Base-by-base conservation (phyloP, 2,797 vertebrate species). In the Smutsia temminckii region DNA sequence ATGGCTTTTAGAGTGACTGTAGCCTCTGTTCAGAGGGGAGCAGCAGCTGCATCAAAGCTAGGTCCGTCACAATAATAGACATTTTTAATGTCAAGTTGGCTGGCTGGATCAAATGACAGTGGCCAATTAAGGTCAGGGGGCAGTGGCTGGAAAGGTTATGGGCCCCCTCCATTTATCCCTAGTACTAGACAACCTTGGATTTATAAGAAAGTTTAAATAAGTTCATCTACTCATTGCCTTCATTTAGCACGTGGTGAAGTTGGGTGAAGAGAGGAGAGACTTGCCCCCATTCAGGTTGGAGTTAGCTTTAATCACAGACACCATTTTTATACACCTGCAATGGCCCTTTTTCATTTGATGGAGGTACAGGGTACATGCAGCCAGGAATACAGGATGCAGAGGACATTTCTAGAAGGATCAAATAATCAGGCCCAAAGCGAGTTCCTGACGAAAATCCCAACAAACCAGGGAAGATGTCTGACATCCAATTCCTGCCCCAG, bases 1-100 rank as follows among this genome's bases (percentile, higher is more conserved):
- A 98, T 97, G 97, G 98, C 97, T 98, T 99, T 99, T 98, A 98
- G 23, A 99, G 99, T 99, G 98, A 98, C 98, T 98, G 96, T 98
- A 99, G 98, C 97, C 97, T 98, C 96, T 96, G 1, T 95, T 98
- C 97, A 98, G 98, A 99, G 99, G 99, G 98, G 98, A 98, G 98
- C 98, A 95, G 98, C 98, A 98, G 98, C 98, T 93, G 97, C 99
- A 98, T 99, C 98, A 99, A 98, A 99, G 98, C 97, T 63, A 93
- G 97, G 98, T 96, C 95, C 4, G 98, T 98, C 98, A 98, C 98
- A 98, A 98, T 98, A 98, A 98, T 97, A 98, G 99, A 99, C 99
- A 99, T 99, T 99, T 99, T 98, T 98, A 59, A 46, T 8, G 25
- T 51, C 37, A 64, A 11, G 13, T 4, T 84, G 61, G 42, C 18